Evolutionary conservation across 2,888 invertebrate genomes (phyloP).

Genomic region (Orthonychiurus folsomi): DNA sequence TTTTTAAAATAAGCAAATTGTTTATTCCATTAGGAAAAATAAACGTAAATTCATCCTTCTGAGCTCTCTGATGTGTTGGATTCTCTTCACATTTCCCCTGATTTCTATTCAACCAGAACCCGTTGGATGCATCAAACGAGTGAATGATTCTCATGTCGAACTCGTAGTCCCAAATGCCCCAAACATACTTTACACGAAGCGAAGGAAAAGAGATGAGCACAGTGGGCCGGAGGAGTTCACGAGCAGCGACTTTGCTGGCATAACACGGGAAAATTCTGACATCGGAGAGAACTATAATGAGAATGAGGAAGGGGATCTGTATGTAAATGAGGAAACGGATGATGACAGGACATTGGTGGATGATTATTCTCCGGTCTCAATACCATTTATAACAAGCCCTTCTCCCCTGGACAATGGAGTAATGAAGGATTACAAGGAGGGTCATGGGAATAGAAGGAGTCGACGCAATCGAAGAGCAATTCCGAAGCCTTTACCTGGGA

Average conservation of each 20-base stretch:
- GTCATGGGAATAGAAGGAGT: background rate
- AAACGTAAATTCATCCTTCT: slow-evolving; percentile 68
- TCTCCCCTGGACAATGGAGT: background rate
- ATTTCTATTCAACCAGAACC: slow-evolving; percentile 92
- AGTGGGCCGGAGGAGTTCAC: background rate
- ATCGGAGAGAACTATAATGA: background rate
- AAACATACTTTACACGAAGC: background rate
- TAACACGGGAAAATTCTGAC: background rate
- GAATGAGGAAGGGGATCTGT: background rate
- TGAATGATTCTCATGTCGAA: slow-evolving; percentile 55
- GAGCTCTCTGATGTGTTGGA: slow-evolving; percentile 87
- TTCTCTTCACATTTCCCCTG: slow-evolving; percentile 89
- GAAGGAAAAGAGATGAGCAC: slow-evolving; percentile 5
- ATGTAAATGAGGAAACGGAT: background rate
- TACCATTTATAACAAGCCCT: background rate
- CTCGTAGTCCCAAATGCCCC: slow-evolving; percentile 36
- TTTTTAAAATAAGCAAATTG: slow-evolving; percentile 3
- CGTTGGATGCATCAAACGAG: slow-evolving; percentile 65
- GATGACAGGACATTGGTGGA: background rate
- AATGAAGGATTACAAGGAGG: too few relatives aligned
- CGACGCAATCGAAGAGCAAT: slow-evolving; percentile 44
- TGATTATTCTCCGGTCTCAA: background rate
- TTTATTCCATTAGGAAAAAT: slow-evolving; percentile 18
- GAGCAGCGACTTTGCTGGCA: background rate
- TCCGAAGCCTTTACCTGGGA: slow-evolving; percentile 46